phyloP scores from a whole-genome alignment of 2,113 vertebrate genomes.

The Atlantisia rogersi region DNA sequence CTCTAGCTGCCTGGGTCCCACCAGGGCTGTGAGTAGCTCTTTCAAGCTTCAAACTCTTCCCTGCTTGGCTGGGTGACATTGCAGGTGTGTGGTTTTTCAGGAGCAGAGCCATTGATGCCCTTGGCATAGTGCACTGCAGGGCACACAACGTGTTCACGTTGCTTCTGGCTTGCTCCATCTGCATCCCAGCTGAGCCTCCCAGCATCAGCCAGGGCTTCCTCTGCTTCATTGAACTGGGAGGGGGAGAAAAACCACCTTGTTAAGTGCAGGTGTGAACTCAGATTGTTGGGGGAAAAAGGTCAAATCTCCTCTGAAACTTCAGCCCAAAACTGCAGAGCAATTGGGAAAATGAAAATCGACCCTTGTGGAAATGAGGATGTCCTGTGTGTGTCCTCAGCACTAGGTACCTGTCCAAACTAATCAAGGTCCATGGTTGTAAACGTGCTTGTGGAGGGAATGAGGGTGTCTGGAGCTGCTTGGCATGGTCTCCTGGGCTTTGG shows the following conservation, averaged over 20 bases:
- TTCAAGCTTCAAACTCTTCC: constrained; percentile 18
- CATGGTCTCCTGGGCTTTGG: not conserved
- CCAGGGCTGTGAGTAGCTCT: not conserved
- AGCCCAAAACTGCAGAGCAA: not conserved
- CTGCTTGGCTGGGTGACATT: not conserved
- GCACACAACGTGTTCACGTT: constrained; percentile 12
- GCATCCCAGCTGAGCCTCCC: not conserved
- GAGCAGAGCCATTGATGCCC: constrained; percentile 43
- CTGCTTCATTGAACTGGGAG: not conserved
- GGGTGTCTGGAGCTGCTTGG: not conserved
- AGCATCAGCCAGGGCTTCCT: not conserved
- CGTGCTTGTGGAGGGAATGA: fast-evolving
- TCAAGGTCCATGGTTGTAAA: not conserved
- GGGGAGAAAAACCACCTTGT: not conserved
- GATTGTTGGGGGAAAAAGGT: not conserved
- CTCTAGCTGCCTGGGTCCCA: not conserved
- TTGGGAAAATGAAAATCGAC: not conserved
- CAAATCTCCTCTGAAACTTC: not conserved
- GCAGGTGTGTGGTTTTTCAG: constrained; percentile 39
- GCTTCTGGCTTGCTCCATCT: constrained; percentile 12
- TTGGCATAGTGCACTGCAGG: not conserved
- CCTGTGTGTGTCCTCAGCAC: fast-evolving
- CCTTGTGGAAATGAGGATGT: not conserved
- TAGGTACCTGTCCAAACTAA: not conserved
- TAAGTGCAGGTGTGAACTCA: not conserved